phyloP scores from a whole-genome alignment of 2,797 vertebrate species.

The Pangasius mekongensis region DNA sequence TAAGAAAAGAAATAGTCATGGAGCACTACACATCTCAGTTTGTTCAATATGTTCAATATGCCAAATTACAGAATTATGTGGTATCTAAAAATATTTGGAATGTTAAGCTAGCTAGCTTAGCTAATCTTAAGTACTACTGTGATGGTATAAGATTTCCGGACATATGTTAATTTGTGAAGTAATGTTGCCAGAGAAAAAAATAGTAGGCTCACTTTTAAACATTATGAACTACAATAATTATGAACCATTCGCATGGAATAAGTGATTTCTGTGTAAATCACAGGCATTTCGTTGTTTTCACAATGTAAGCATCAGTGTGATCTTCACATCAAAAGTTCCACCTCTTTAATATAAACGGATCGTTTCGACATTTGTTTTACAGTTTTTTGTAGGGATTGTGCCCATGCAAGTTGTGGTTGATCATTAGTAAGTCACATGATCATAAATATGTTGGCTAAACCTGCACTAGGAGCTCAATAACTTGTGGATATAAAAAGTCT shows the following conservation, averaged over 20 bases:
- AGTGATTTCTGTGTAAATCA: background rate
- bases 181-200: background rate
- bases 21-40: background rate
- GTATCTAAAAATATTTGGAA: background rate
- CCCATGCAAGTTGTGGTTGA: background rate
- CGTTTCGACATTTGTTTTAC: background rate
- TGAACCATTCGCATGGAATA: background rate
- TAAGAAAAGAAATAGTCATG: background rate
- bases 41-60: background rate
- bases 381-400: background rate
- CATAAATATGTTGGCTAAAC: background rate
- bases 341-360: background rate
- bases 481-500: background rate
- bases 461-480: background rate
- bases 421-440: background rate
- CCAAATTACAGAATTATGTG: background rate
- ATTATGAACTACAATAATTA: background rate
- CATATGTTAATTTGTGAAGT: background rate
- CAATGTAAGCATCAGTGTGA: background rate
- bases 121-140: too few species aligned
- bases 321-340: background rate
- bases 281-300: background rate
- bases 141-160: background rate
- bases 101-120: background rate
- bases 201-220: background rate